Conservation (phyloP, 2,113 vertebrate species). For the Salvator merianae region DNA sequence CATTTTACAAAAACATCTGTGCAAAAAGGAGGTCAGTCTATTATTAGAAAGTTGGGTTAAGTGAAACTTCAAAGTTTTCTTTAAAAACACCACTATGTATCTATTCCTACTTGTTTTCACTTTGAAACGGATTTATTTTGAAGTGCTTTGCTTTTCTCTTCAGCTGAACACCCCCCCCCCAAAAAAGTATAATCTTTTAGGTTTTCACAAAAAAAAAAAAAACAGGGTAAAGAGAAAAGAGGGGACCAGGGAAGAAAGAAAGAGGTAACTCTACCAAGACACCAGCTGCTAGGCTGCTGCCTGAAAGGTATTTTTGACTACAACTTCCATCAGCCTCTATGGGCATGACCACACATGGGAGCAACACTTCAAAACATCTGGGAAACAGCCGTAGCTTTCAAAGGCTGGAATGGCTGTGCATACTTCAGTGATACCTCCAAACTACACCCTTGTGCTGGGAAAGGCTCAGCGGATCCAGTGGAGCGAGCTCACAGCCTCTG, state of each 20-base stretch:
- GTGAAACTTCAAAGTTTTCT: background rate
- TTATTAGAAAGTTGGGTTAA: background rate
- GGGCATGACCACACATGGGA: no score
- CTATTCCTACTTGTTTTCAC: constrained; percentile 1
- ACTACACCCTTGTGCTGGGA: no score
- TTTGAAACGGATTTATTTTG: background rate
- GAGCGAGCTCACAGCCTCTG: no score
- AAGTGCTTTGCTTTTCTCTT: background rate
- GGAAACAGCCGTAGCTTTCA: no score
- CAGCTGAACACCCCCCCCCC: background rate
- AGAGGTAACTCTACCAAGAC: background rate
- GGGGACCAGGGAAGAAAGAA: background rate
- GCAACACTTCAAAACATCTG: no score
- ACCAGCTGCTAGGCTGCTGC: no score
- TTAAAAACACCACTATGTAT: background rate
- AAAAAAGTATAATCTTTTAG: no score
- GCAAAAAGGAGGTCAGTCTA: background rate
- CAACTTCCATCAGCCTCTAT: no score
- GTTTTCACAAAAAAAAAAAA: background rate
- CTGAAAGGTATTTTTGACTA: no score
- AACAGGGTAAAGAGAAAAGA: background rate
- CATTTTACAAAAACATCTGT: background rate
- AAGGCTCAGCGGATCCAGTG: no score
- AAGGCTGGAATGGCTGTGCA: no score
- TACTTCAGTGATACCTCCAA: no score